Conservation (phyloP, 2,113 vertebrate species). For the Lagopus leucura region DNA sequence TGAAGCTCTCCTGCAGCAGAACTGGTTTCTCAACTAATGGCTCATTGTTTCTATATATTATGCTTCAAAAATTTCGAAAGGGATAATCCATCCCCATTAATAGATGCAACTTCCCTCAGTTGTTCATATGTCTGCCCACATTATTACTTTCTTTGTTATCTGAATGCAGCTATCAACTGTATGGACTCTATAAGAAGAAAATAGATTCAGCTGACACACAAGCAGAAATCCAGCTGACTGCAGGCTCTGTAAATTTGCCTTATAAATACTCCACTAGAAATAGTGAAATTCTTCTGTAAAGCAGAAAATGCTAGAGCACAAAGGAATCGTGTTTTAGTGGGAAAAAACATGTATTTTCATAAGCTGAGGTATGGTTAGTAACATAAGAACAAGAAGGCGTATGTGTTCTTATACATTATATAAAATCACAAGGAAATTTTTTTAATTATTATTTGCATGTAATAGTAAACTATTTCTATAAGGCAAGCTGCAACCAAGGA, state of each 20-base stretch:
- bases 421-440: background rate
- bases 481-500: background rate
- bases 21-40: background rate
- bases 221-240: conserved; percentile 45
- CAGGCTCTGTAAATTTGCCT: conserved; percentile 59
- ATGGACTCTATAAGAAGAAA: conserved; percentile 17
- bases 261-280: conserved; percentile 28
- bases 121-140: background rate
- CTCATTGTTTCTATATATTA: conserved; percentile 34
- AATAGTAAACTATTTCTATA: background rate
- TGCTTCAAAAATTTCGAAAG: conserved; percentile 25
- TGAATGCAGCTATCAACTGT: conserved; percentile 39
- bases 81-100: conserved; percentile 25
- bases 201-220: conserved; percentile 20
- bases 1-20: background rate
- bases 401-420: background rate
- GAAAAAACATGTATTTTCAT: background rate
- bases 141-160: conserved; percentile 48
- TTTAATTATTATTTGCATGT: background rate
- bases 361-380: background rate
- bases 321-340: background rate
- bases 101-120: background rate
- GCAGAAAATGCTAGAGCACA: background rate
- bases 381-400: background rate
- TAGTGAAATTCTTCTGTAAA: conserved; percentile 10